phyloP scores from a whole-genome alignment of 2,888 invertebrate species.

The Cephonodes hylas region DNA sequence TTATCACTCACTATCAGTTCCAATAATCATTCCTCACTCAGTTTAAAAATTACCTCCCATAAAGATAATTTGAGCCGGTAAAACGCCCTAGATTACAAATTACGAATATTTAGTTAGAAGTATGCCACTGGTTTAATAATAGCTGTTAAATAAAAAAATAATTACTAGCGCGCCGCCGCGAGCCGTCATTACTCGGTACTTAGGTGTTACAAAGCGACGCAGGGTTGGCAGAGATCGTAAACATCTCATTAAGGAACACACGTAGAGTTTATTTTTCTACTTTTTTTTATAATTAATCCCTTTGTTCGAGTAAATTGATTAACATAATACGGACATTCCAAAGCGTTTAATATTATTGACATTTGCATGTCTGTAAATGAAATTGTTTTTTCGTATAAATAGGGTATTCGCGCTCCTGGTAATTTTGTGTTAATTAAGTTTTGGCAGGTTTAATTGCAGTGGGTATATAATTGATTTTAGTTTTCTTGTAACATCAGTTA shows the following conservation, averaged over 20 bases:
- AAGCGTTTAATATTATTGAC: neutral
- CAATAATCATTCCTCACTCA: too few species aligned
- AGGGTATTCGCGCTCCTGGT: neutral
- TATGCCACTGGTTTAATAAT: constrained; percentile 2
- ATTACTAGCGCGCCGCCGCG: constrained; percentile 7
- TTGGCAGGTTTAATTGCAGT: neutral
- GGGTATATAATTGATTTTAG: neutral
- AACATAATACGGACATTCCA: neutral
- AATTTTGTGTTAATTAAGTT: neutral
- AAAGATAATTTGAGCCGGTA: too few species aligned
- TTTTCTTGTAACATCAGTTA: too few species aligned
- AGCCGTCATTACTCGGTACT: constrained; percentile 14
- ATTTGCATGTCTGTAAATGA: neutral
- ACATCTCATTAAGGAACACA: neutral
- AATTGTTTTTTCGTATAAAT: neutral
- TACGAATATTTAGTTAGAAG: neutral
- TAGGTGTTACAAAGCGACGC: constrained; percentile 9
- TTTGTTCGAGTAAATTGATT: neutral
- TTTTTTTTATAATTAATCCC: neutral
- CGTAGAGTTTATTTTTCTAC: neutral
- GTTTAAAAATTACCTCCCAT: too few species aligned
- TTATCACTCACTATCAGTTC: too few species aligned
- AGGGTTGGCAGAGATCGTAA: neutral
- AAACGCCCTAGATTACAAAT: too few species aligned
- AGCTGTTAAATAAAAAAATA: constrained; percentile 5